Base-by-base conservation (phyloP, 2,113 vertebrate genomes). In the Macroglossus sobrinus region DNA sequence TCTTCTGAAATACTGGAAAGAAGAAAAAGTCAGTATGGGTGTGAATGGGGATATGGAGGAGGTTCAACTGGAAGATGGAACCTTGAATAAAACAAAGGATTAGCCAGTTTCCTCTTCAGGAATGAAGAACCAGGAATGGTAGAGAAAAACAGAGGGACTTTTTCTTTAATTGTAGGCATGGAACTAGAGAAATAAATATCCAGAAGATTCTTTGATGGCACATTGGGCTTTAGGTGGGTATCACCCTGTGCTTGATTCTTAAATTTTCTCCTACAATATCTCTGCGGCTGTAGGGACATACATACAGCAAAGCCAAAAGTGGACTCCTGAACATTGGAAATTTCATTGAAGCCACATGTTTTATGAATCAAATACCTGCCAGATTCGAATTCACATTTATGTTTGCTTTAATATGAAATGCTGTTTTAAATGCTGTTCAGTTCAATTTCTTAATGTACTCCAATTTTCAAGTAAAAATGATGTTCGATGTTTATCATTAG, bases 1-100 rank as follows among this genome's bases (percentile, higher is more conserved):
- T 95, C 75, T 94, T 95, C 69, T 78, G 69, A 53, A 74, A 76
- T 71, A 35, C n/a, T 90, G 35, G n/a, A 89, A 93, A 74, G 28
- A 18, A 43, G 9, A 28, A 89, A 63, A 81, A 92, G 14, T 45
- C 78, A 82, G 26, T 86, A 76, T 2, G 78, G 40, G n/a, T 68
- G 7, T 38, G 35, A 81, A 43, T 55, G 80, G 12, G 22, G 38
- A 43, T 28, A 38, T n/a, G 28, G 79, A 75, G 50, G 55, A 75
- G 61, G 47, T 24, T 91, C 50, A 76, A 6, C 26, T 57, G 47
- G 30, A 75, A 92, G 85, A 84, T 33, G 24, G 38, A 96, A 84
- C 26, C 66, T 38, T 61, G 18, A 86, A 2, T 33, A 71, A 63
- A 71, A 55, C 45, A 91, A 81, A 93, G 75, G 63, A 53, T 91